Percentiles rank a stretch among this genome's conserved stretches.
Evolutionary conservation across 2,888 invertebrate species (phyloP).

Genomic region (Campoplex capitator): DNA sequence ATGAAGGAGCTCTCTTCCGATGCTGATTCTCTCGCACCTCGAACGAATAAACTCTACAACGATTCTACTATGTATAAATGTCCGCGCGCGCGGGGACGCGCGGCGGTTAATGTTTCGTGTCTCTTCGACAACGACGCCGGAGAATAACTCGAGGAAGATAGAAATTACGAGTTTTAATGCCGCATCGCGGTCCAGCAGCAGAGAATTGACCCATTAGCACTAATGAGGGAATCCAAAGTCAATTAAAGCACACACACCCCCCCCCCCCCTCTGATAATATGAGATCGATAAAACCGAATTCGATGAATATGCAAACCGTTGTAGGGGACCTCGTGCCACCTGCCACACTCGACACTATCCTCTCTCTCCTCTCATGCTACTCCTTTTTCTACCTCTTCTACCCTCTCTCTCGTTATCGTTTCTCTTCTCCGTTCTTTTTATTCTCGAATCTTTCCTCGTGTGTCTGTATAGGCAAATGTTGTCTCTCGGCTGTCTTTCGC

Average conservation of each 20-base stretch:
- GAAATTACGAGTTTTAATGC: constrained; percentile 19
- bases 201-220: constrained; percentile 81
- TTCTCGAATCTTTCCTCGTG: constrained; percentile 18
- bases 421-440: neutral
- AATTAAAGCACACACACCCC: constrained; percentile 79
- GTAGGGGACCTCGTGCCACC: constrained; percentile 73
- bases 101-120: constrained; percentile 48
- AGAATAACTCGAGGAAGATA: constrained; percentile 2
- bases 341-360: constrained; percentile 73
- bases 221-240: constrained; percentile 82
- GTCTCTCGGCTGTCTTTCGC: neutral
- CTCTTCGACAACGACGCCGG: constrained; percentile 10
- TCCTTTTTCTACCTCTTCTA: neutral
- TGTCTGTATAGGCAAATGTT: constrained; percentile 17
- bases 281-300: constrained; percentile 77
- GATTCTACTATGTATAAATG: constrained; percentile 51
- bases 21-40: constrained; percentile 38
- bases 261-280: constrained; percentile 75
- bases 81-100: neutral
- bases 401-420: neutral
- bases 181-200: constrained; percentile 25
- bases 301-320: constrained; percentile 82
- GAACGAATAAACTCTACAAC: constrained; percentile 22
- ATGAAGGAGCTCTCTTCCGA: constrained; percentile 13
- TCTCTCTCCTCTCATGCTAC: neutral